Evolutionary conservation across 2,113 vertebrate genomes (phyloP).

Genomic region (Heterotis niloticus): DNA sequence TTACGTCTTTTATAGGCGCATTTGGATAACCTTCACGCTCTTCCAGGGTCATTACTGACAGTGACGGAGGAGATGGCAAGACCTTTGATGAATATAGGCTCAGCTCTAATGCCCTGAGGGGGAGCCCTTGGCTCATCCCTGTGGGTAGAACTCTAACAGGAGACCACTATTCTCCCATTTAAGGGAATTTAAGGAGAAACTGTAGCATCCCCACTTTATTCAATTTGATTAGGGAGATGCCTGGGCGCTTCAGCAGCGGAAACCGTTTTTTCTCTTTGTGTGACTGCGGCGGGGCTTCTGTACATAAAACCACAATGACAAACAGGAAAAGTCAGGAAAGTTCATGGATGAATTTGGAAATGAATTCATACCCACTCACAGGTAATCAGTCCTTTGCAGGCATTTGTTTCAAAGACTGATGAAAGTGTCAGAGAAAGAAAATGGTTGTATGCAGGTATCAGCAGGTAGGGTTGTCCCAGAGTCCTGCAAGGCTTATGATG

Average conservation of each 20-base stretch:
- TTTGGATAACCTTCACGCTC: background rate
- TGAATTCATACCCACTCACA: too few relatives aligned
- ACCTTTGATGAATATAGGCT: background rate
- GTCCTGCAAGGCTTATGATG: too few relatives aligned
- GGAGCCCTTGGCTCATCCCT: background rate
- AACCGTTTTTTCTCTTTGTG: too few relatives aligned
- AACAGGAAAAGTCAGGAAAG: too few relatives aligned
- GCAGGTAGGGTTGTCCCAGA: too few relatives aligned
- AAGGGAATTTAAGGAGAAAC: background rate
- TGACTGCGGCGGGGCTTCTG: too few relatives aligned
- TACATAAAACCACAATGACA: too few relatives aligned
- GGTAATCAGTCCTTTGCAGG: too few relatives aligned
- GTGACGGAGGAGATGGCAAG: background rate
- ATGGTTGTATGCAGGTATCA: too few relatives aligned
- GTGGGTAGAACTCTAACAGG: background rate
- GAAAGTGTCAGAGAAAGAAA: too few relatives aligned
- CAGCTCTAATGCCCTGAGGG: background rate
- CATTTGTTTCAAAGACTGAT: too few relatives aligned
- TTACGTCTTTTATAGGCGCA: background rate
- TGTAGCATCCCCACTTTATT: background rate
- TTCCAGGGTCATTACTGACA: background rate
- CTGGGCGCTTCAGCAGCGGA: background rate
- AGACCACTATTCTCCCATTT: background rate
- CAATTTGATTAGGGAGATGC: background rate
- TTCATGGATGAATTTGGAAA: too few relatives aligned